Conservation (phyloP, 64 coral and sea anemone genomes). For the Porites lutea region DNA sequence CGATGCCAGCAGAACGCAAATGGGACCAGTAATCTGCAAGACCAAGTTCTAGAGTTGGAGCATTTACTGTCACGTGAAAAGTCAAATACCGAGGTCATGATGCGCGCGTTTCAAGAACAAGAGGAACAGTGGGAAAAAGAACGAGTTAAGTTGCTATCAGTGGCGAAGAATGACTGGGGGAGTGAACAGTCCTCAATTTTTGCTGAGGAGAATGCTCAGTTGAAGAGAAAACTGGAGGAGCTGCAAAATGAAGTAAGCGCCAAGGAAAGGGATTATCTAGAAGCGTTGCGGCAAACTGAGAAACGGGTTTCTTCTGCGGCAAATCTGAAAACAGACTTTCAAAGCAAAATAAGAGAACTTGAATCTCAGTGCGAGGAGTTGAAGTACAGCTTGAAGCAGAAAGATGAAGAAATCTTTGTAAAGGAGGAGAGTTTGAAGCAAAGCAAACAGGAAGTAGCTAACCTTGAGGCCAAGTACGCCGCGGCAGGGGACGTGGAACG, state of each 20-base stretch:
- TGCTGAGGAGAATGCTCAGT: background rate
- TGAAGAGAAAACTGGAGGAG: conserved; percentile 45
- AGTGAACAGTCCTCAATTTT: background rate
- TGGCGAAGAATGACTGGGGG: background rate
- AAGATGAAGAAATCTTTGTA: conserved; percentile 81
- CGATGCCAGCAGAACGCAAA: conserved; percentile 26
- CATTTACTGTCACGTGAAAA: conserved; percentile 60
- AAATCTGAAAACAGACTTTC: conserved; percentile 17
- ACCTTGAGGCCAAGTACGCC: conserved; percentile 68
- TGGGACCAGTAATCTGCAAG: conserved; percentile 39
- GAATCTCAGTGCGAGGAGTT: conserved; percentile 72
- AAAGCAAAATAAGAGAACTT: conserved; percentile 21
- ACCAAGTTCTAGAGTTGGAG: conserved; percentile 74
- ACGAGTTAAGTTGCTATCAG: conserved; percentile 41
- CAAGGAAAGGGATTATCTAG: conserved; percentile 40
- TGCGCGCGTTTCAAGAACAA: conserved; percentile 68
- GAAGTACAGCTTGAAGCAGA: conserved; percentile 76
- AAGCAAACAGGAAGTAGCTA: conserved; percentile 64
- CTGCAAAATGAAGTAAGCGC: conserved; percentile 18
- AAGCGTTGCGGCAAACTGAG: background rate
- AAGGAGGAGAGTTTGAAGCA: conserved; percentile 56
- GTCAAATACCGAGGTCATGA: conserved; percentile 61
- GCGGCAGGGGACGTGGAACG: conserved; percentile 79
- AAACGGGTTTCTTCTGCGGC: background rate
- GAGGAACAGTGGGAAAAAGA: conserved; percentile 77